A percentile compares a stretch with the other conserved stretches of the same genome.
phyloP scores from a whole-genome alignment of 2,888 invertebrate genomes.

The Lampropteryx suffumata region DNA sequence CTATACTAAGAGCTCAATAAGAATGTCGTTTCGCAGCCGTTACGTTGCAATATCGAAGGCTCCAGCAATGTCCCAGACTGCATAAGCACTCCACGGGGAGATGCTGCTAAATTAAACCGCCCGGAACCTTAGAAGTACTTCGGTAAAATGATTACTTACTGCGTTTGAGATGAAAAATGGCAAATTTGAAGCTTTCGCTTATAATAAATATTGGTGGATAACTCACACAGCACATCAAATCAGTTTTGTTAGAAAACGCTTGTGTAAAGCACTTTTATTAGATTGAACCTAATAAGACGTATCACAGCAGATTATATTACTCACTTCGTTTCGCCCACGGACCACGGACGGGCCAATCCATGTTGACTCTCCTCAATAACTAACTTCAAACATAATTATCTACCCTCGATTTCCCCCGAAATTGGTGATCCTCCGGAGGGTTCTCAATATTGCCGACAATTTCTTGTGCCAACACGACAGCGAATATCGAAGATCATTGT shows the following conservation, averaged over 20 bases:
- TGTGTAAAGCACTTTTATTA: neutral
- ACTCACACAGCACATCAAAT: no score
- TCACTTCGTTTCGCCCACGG: conserved; percentile 5
- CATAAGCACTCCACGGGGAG: conserved; percentile 72
- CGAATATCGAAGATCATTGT: conserved; percentile 76
- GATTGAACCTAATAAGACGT: conserved; percentile 3
- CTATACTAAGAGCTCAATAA: no score
- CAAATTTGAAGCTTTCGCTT: conserved; percentile 7
- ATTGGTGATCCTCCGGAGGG: conserved; percentile 73
- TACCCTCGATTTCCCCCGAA: conserved; percentile 76
- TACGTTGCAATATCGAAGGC: conserved; percentile 6
- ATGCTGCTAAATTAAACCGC: conserved; percentile 66
- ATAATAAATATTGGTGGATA: no score
- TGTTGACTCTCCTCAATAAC: conserved; percentile 80
- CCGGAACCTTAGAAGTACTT: no score
- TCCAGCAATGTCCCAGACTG: conserved; percentile 67
- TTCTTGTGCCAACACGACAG: conserved; percentile 77
- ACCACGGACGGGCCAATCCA: conserved; percentile 53
- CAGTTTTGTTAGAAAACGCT: no score
- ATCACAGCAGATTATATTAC: conserved; percentile 13
- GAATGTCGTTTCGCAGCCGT: conserved; percentile 1
- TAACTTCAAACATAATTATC: conserved; percentile 83
- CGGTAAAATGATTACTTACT: conserved; percentile 57
- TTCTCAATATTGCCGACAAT: conserved; percentile 73
- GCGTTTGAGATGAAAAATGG: conserved; percentile 29